Base-by-base conservation (phyloP, 2,797 vertebrate genomes). In the Siniperca scherzeri region DNA sequence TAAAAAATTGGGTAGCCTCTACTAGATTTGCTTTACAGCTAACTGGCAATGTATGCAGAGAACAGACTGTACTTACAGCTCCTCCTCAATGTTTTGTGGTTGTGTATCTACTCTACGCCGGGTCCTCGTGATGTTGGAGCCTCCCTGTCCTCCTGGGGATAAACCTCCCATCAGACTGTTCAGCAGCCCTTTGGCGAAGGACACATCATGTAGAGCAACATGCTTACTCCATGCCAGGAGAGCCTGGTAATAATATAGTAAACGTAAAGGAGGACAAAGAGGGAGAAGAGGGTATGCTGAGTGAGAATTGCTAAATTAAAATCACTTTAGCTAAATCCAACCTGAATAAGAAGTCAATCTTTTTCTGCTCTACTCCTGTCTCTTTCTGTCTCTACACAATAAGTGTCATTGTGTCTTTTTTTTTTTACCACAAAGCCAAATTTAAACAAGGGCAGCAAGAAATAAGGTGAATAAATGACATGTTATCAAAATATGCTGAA, bases 221-320 rank as follows among this genome's bases (percentile, higher is more conserved):
- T 89, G 48, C 67, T 84, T 85, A 82, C 89, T 95, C 96, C 95
- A 96, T 6, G 67, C 67, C 66, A 94, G 82, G 57, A 96, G 62
- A 64, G 80, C 76, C 96, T 97, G 80, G 17, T 44, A 61, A 81
- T 3, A 42, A 76, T 2, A 57, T 0, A 42, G 36, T 40, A 27
- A 27, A 69, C 5, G 38, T 22, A 7, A 59, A 3, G 56, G 53
- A 71, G 36, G 44, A 27, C 48, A 73, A 52, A 16, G 0, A 30
- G 38, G 14, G 27, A 57, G 19, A 9, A 67, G 21, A 65, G 21
- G 3, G 9, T n/a, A 44, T 10, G 9, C 5, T 13, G 5, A 59
- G 17, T 70, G 46, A 52, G 17, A 56, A 16, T 25, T 69, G 17
- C 4, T 62, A 59, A 5, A 12, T 21, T 17, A 3, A 17, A 59